phyloP scores from a whole-genome alignment of 1,140 invertebrate species.

The Medauroidea extradentata region DNA sequence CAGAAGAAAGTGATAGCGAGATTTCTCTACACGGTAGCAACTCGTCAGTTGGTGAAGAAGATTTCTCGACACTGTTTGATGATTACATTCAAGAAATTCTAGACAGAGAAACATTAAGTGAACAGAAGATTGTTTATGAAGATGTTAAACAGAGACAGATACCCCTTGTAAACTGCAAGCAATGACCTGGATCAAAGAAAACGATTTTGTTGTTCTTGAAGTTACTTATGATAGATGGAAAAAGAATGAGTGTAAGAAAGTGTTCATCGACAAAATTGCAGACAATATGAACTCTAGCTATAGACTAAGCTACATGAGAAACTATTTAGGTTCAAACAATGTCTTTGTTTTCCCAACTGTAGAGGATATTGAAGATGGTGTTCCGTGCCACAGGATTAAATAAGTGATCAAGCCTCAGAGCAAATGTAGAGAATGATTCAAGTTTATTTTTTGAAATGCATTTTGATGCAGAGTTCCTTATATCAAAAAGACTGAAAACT shows the following conservation, averaged over 20 bases:
- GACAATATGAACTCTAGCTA: neutral
- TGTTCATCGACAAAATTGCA: constrained; percentile 5
- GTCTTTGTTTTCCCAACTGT: constrained; percentile 2
- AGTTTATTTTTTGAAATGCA: neutral
- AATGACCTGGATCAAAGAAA: neutral
- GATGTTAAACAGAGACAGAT: neutral
- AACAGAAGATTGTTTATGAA: neutral
- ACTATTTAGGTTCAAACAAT: constrained; percentile 5
- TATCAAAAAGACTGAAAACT: too few species aligned
- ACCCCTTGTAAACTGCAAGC: neutral
- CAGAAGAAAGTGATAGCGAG: constrained; percentile 4
- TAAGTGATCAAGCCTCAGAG: constrained; percentile 8
- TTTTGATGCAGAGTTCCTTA: too few species aligned
- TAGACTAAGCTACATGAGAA: constrained; percentile 2
- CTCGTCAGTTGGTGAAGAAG: constrained; percentile 11
- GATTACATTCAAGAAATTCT: constrained; percentile 1
- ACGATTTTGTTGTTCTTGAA: constrained; percentile 10
- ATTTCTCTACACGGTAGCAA: constrained; percentile 8
- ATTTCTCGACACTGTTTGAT: constrained; percentile 9
- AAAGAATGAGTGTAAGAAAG: constrained; percentile 6
- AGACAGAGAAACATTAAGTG: neutral
- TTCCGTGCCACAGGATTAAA: neutral
- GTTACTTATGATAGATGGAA: constrained; percentile 5
- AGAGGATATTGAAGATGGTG: constrained; percentile 9
- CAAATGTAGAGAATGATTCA: constrained; percentile 5